Percentiles rank a stretch among this genome's conserved stretches.
phyloP scores from a whole-genome alignment of 2,888 invertebrate species.

The Pogonocherus hispidulus region DNA sequence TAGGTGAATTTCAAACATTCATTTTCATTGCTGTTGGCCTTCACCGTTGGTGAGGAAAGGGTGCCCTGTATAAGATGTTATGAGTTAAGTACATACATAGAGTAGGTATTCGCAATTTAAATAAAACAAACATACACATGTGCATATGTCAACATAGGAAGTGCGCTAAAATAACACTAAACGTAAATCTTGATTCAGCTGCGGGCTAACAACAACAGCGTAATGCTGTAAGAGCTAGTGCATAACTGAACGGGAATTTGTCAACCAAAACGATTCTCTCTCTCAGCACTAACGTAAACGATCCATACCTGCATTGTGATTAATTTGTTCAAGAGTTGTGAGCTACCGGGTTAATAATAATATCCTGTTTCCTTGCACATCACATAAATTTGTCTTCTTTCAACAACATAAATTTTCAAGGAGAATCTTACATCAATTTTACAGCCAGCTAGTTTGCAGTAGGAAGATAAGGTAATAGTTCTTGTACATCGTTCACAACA shows the following conservation, averaged over 20 bases:
- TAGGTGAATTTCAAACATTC: no score
- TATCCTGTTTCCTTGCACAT: neutral
- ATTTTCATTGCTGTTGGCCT: no score
- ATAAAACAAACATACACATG: neutral
- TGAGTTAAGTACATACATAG: neutral
- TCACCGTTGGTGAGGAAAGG: no score
- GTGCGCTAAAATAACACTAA: neutral
- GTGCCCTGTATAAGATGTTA: no score
- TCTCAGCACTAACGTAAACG: neutral
- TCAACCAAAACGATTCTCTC: neutral
- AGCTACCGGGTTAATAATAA: neutral
- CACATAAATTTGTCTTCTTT: neutral
- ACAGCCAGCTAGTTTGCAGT: no score
- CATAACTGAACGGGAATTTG: conserved; percentile 4
- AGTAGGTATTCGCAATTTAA: neutral
- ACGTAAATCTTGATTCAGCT: neutral
- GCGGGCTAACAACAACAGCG: neutral
- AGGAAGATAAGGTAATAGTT: no score
- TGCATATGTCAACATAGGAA: conserved; percentile 5
- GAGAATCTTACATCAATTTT: no score
- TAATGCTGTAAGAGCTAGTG: neutral
- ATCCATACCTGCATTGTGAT: neutral
- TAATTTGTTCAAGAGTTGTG: neutral
- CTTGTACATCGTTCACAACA: no score
- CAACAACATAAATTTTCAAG: neutral